Base-by-base conservation (phyloP, 2,888 invertebrate species). In the Diarsia brunnea region DNA sequence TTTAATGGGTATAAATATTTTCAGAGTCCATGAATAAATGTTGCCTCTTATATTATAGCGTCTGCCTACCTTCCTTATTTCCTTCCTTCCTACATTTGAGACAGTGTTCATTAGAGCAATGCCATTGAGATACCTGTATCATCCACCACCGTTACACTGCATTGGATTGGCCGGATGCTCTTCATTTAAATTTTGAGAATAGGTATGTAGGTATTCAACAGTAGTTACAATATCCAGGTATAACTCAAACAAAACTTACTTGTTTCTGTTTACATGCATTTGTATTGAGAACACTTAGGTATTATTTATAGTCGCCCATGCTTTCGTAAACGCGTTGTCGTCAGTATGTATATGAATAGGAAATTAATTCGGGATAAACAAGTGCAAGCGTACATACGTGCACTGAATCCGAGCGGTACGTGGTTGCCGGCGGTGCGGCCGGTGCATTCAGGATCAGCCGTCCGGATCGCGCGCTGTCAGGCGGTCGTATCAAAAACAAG, bases 401-500 rank as follows among this genome's bases (percentile, higher is more conserved):
- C 91, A 91, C 92, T 87, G 89, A 88, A 86, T 92, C 91, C 91
- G 84, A 88, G 86, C 82, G 88, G 84, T 87, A 90, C 86, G 87
- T 87, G 84, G 87, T 85, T 86, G 88, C 81, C 79, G 90, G 90
- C 89, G 92, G 91, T 89, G 90, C 89, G 84, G 86, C 87, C 88
- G 90, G 90, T 90, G 90, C 91, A 93, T 92, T 89, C 93, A 91
- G 92, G 90, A 91, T 89, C 91, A 89, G 89, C 91, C 89, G 90
- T 89, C 90, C 90, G 85, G 86, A 88, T 90, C 88, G 90, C 86
- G 88, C 89, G 86, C 89, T 89, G 90, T 88, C 89, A 89, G 89
- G 85, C 89, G 88, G 90, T 90, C 89, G 92, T 92, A 91, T 94
- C 92, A 93, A 93, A 94, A 95, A 93, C 94, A 94, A 94, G 93